phyloP scores from a whole-genome alignment of 2,113 vertebrate genomes.

The Microcebus jonahi region DNA sequence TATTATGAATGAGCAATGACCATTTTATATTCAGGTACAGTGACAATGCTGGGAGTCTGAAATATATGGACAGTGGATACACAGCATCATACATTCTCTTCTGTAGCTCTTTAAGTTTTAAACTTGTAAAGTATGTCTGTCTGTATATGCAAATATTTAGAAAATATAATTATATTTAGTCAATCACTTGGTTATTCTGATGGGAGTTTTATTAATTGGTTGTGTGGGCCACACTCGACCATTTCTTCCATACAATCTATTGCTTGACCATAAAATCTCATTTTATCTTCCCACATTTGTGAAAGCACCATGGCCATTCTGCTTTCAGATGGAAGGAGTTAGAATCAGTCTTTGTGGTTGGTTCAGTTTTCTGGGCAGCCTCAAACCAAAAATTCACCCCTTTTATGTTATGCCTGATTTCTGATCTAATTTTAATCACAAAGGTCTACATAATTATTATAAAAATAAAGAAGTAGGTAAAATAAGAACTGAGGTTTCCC shows the following conservation, averaged over 20 bases:
- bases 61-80: not conserved
- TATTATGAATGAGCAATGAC: not conserved
- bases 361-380: not conserved
- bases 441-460: not conserved
- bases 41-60: not conserved
- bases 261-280: not conserved
- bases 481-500: not conserved
- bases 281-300: not conserved
- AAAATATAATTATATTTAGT: not conserved
- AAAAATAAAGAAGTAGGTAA: not conserved
- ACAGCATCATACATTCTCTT: not conserved
- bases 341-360: not conserved
- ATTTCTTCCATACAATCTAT: not conserved
- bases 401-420: not conserved
- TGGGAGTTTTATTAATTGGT: not conserved
- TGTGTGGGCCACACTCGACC: not conserved
- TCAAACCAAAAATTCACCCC: not conserved
- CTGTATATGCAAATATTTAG: not conserved
- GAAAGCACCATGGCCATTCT: not conserved
- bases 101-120: not conserved
- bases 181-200: not conserved
- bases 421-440: constrained; percentile 1
- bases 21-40: not conserved
- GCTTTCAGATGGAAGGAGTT: not conserved
- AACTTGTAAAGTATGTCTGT: not conserved